Evolutionary conservation across 2,888 invertebrate species (phyloP), one percentile per base, ranked within the genome.

Genomic region (Calameuta idolon): DNA sequence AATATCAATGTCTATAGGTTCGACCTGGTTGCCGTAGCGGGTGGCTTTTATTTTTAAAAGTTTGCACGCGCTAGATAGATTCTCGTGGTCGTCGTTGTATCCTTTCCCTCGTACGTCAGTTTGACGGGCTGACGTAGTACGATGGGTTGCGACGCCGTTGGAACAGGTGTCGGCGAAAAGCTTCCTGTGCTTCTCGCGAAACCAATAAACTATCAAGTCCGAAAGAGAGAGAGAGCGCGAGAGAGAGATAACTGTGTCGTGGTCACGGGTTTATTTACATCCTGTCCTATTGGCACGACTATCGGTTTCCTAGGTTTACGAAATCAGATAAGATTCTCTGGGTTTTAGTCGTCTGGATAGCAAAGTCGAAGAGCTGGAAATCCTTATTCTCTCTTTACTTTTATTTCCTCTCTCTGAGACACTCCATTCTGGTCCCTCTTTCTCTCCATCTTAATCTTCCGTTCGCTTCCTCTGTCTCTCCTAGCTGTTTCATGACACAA

Each of bases 401-500:
- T 23, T 55, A 23, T 55, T 55, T 55, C 23, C 55, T 55, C 55
- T 55, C 55, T 55, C 23, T 23, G 2, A 55, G 23, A 55, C 55
- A 55, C 55, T 23, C 55, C 23, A 55, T 23, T 55, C 23, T 23
- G 55, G 23, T 55, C 55, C 9, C 55, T 55, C 9, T 55, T 23
- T 55, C 23, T 55, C 55, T 55, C 55, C 55, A 23, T 55, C 23
- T 55, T 23, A 55, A 55, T 55, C 55, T 23, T 55, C 5, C 55
- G 23, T 55, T 55, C 55, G 9, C 55, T 55, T 23, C 9, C 55
- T 55, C 55, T 55, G 81, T 82, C 80, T 84, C 83, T 83, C 82
- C 78, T 82, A 82, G 82, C 85, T 84, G 85, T 86, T 88, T 85
- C 86, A 85, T 87, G 89, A 89, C 88, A 88, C 89, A 88, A 89